Percentiles rank a stretch among this genome's conserved stretches.
Conservation (phyloP, 2,797 vertebrate species). For the Paratrypauchen microcephalus region DNA sequence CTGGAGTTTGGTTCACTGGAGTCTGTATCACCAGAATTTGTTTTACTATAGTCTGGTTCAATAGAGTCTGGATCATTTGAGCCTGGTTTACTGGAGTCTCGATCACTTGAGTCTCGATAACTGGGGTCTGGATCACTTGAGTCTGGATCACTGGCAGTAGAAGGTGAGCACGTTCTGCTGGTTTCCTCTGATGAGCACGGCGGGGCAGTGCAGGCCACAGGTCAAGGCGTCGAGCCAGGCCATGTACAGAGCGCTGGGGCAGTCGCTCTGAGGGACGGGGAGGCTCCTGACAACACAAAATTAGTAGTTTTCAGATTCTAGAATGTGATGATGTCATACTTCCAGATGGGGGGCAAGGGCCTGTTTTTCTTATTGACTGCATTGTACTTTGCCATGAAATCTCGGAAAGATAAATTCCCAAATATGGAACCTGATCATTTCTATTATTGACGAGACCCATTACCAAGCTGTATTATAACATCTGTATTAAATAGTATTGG, state of each 20-base stretch:
- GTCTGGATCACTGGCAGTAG: slow-evolving; percentile 70
- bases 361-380: too few species aligned
- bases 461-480: too few species aligned
- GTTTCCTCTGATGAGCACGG: slow-evolving; percentile 74
- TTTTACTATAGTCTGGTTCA: not conserved
- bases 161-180: slow-evolving; percentile 77
- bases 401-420: too few species aligned
- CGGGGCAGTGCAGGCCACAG: slow-evolving; percentile 66
- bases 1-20: not conserved
- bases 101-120: not conserved
- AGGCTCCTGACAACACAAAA: slow-evolving; percentile 64
- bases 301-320: too few species aligned
- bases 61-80: not conserved
- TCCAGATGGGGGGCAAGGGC: too few species aligned
- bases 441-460: too few species aligned
- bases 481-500: too few species aligned
- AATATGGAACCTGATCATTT: too few species aligned
- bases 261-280: slow-evolving; percentile 68
- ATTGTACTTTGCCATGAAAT: too few species aligned
- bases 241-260: slow-evolving; percentile 75
- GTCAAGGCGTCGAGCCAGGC: slow-evolving; percentile 76
- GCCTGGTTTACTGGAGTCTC: not conserved
- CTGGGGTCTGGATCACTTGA: not conserved
- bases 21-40: not conserved
- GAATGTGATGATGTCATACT: too few species aligned